A percentile compares a stretch with the other conserved stretches of the same genome.
Evolutionary conservation across 2,113 vertebrate genomes (phyloP).

Genomic region (Empidonax alnorum): DNA sequence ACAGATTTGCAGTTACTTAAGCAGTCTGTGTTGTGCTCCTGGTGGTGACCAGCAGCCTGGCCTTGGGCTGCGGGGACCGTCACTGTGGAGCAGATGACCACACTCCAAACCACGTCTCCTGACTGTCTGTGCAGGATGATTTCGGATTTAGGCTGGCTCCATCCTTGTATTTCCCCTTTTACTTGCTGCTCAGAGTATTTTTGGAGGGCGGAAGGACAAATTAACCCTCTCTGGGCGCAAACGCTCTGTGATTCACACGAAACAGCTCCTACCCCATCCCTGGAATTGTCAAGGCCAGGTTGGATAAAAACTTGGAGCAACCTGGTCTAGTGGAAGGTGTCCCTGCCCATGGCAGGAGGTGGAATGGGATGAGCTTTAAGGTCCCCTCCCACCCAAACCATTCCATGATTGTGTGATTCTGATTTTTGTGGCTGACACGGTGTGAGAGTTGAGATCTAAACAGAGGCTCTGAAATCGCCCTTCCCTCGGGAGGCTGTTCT

Average conservation of each 20-base stretch:
- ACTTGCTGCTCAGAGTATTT: not conserved
- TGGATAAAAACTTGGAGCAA: not conserved
- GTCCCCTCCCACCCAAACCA: not conserved
- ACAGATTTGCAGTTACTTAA: not conserved
- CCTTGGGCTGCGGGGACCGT: not conserved
- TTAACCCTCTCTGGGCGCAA: not conserved
- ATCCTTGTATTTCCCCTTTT: not conserved
- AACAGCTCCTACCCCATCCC: not conserved
- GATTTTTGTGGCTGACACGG: not conserved
- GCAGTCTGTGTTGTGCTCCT: not conserved
- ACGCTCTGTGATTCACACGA: not conserved
- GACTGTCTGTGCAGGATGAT: accelerated
- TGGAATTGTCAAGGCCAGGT: not conserved
- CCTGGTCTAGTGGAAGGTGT: not conserved
- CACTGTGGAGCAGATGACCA: accelerated
- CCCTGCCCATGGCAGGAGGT: not conserved
- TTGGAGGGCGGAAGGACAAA: not conserved
- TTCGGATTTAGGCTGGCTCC: not conserved
- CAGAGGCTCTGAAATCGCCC: not conserved
- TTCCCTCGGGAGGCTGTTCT: not conserved
- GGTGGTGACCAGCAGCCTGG: not conserved
- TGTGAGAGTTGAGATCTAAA: not conserved
- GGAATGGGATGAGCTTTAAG: not conserved
- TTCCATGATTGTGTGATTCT: not conserved
- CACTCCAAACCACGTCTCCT: accelerated